phyloP scores from a whole-genome alignment of 30 jellyfish, hydroid and myxozoan genomes.

The Clytia hemisphaerica region DNA sequence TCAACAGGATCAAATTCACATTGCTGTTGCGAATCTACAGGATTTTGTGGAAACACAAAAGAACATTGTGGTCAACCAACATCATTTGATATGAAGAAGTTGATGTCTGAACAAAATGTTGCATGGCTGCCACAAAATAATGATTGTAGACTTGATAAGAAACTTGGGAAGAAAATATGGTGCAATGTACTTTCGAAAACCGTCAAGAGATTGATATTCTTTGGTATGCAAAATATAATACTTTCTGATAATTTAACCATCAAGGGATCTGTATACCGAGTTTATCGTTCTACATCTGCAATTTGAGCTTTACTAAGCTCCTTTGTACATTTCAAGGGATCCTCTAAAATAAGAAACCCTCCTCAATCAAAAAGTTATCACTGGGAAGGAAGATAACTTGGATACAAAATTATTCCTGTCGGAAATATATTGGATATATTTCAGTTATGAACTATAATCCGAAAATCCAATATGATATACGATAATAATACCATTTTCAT shows the following conservation, averaged over 20 bases:
- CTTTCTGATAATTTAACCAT: background rate
- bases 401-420: too few relatives aligned
- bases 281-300: too few relatives aligned
- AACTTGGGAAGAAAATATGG: conserved; percentile 23
- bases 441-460: background rate
- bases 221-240: conserved; percentile 26
- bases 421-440: too few relatives aligned
- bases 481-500: background rate
- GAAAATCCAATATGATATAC: background rate
- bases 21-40: conserved; percentile 53
- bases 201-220: conserved; percentile 27
- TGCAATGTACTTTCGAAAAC: conserved; percentile 26
- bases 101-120: conserved; percentile 29
- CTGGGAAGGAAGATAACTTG: too few relatives aligned
- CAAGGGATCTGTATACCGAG: too few relatives aligned
- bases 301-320: too few relatives aligned
- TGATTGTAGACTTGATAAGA: conserved; percentile 19
- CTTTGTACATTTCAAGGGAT: background rate
- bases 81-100: conserved; percentile 15
- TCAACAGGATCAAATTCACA: conserved; percentile 1
- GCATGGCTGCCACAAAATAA: conserved; percentile 35
- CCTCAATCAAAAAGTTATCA: background rate
- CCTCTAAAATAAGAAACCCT: background rate
- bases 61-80: conserved; percentile 34
- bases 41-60: conserved; percentile 62